Evolutionary conservation across 1,140 invertebrate genomes (phyloP).

Genomic region (Zaprionus tsacasi): DNA sequence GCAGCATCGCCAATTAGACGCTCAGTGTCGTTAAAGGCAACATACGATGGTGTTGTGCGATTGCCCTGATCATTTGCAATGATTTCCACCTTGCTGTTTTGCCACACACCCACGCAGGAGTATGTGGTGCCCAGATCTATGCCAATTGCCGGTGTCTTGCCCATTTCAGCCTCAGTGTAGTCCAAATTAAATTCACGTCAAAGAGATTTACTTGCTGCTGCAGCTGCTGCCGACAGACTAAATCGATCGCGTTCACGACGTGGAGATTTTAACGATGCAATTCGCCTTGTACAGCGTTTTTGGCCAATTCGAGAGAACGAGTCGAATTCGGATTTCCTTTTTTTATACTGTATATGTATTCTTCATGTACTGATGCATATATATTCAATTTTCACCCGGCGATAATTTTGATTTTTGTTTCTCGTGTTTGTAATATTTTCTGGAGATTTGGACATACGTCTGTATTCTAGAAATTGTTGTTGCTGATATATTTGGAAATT

Average conservation of each 20-base stretch:
- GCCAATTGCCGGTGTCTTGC: conserved; percentile 88
- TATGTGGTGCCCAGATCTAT: conserved; percentile 93
- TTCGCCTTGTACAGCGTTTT: conserved; percentile 22
- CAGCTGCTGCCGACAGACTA: conserved; percentile 14
- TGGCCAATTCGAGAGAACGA: conserved; percentile 37
- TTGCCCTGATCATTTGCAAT: conserved; percentile 98
- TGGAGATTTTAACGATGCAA: conserved; percentile 50
- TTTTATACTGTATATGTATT: neutral
- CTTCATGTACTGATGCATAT: conserved; percentile 2
- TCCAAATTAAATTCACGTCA: neutral
- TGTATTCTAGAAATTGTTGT: conserved; percentile 45
- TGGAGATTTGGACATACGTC: conserved; percentile 44
- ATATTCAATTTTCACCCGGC: conserved; percentile 44
- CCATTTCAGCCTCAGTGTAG: conserved; percentile 47
- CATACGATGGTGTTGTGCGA: conserved; percentile 95
- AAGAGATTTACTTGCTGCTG: conserved; percentile 10
- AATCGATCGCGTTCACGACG: conserved; percentile 17
- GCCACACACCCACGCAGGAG: conserved; percentile 92
- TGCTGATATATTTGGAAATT: conserved; percentile 39
- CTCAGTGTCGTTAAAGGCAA: conserved; percentile 94
- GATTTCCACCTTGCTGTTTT: conserved; percentile 95
- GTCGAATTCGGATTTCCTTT: conserved; percentile 14
- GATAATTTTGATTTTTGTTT: conserved; percentile 38
- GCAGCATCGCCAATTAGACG: conserved; percentile 85
- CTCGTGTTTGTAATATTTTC: conserved; percentile 11